phyloP scores from a whole-genome alignment of 2,797 vertebrate genomes.

The Toxotes lorentzi region DNA sequence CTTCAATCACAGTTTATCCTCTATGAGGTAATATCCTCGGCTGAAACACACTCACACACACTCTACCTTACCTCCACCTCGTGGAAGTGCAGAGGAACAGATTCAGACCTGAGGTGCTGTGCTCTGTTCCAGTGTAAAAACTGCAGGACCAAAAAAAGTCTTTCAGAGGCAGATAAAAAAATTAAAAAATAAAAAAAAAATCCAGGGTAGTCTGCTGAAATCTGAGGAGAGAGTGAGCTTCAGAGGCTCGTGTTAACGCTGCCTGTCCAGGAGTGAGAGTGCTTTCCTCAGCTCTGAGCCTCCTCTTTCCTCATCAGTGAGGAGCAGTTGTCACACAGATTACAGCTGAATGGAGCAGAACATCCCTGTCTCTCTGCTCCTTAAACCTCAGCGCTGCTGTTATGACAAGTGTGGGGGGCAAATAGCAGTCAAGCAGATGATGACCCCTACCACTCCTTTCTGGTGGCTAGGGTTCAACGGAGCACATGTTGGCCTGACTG shows the following conservation, averaged over 20 bases:
- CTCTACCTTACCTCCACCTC: conserved; percentile 64
- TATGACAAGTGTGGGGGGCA: conserved; percentile 73
- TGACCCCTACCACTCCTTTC: conserved; percentile 67
- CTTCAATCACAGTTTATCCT: conserved; percentile 72
- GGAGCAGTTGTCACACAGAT: conserved; percentile 79
- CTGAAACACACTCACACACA: conserved; percentile 58
- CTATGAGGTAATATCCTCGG: conserved; percentile 80
- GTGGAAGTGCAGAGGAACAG: conserved; percentile 41
- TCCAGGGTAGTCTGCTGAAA: conserved; percentile 8
- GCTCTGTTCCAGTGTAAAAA: conserved; percentile 37
- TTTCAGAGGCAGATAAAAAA: not conserved
- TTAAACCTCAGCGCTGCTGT: conserved; percentile 72
- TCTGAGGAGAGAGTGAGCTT: conserved; percentile 33
- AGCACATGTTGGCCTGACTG: conserved; percentile 78
- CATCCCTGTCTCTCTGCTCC: conserved; percentile 60
- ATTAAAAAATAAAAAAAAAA: conserved; percentile 12
- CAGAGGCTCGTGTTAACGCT: conserved; percentile 26
- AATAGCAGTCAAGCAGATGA: conserved; percentile 68
- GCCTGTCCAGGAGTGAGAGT: conserved; percentile 58
- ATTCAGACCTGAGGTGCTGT: conserved; percentile 45
- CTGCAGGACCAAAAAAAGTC: conserved; percentile 28
- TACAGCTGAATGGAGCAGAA: conserved; percentile 68
- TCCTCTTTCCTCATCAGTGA: conserved; percentile 55
- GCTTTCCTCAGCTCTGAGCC: conserved; percentile 30
- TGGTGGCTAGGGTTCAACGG: conserved; percentile 50